Evolutionary conservation across 1,140 invertebrate species (phyloP), one percentile per base, ranked within the genome.

Genomic region (Eurosta solidaginis): DNA sequence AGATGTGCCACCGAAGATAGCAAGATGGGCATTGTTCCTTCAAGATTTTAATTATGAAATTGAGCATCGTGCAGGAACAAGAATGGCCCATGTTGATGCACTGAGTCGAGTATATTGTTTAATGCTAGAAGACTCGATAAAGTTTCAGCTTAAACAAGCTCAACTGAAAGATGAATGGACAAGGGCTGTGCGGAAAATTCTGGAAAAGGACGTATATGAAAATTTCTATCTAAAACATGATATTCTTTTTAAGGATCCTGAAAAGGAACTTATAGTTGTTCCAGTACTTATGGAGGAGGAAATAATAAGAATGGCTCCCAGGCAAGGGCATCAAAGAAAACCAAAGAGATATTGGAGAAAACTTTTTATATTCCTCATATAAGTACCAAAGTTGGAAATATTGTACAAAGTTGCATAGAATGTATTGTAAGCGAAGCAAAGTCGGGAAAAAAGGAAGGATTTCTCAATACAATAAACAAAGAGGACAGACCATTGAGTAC

Each of bases 281-380:
- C 83, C 84, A 0, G 83, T 80, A 29, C 76, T 76, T 1, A 81
- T 85, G 80, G 78, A 83, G 49, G 74, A 78, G 29, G 83, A 88
- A 76, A 82, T 88, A 9, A 83, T 86, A 22, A 80, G 63, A 29
- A 81, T 54, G 59, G 80, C 79, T 6, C 88, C 88, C 73, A 82
- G n/a, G n/a, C n/a, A n/a, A n/a, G n/a, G n/a, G n/a, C n/a, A n/a
- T n/a, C n/a, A n/a, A n/a, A n/a, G n/a, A n/a, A n/a, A n/a, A n/a
- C n/a, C n/a, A n/a, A n/a, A n/a, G n/a, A n/a, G n/a, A n/a, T n/a
- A n/a, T n/a, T n/a, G n/a, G n/a, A n/a, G n/a, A n/a, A n/a, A n/a
- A n/a, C n/a, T n/a, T n/a, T n/a, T n/a, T n/a, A n/a, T n/a, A n/a
- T n/a, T n/a, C n/a, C n/a, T n/a, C n/a, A n/a, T n/a, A n/a, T n/a